These are phyloP conservation scores for Tetragnatha montana DNA, from an alignment of 2,888 invertebrate species.

Conservation along the genomic window DNA sequence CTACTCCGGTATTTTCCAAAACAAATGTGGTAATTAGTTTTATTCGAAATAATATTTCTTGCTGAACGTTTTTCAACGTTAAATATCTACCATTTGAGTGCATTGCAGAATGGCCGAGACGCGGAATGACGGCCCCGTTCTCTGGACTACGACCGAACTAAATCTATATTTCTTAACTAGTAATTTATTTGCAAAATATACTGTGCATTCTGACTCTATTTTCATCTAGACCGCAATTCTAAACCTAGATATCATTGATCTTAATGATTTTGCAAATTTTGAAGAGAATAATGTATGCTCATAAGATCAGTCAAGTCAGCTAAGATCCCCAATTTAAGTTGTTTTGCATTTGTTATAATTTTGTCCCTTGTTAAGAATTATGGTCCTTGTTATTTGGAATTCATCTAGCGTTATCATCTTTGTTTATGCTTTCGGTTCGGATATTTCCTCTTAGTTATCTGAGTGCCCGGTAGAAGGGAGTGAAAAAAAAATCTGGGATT, in stretches of 20 bases:
- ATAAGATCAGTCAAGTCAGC: no score
- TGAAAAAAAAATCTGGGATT: not conserved
- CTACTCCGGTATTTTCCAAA: conserved; percentile 60
- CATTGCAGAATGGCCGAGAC: conserved; percentile 43
- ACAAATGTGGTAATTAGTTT: conserved; percentile 10
- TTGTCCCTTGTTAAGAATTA: no score
- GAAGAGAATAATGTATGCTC: no score
- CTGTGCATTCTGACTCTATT: no score
- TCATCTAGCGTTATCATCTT: not conserved
- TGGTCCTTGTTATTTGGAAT: not conserved
- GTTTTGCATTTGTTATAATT: no score
- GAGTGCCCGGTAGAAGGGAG: not conserved
- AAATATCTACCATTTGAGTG: conserved; percentile 22
- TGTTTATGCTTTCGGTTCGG: not conserved
- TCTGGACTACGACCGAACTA: conserved; percentile 14
- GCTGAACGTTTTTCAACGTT: conserved; percentile 26
- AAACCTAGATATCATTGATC: no score
- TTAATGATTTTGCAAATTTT: no score
- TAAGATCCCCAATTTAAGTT: no score
- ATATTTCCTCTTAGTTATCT: not conserved
- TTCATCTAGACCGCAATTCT: not conserved
- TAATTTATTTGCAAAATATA: no score
- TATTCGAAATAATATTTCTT: conserved; percentile 40
- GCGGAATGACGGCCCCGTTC: no score
- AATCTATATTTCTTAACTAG: no score